phyloP scores from a whole-genome alignment of 2,797 vertebrate species.

The Liparis tanakae region DNA sequence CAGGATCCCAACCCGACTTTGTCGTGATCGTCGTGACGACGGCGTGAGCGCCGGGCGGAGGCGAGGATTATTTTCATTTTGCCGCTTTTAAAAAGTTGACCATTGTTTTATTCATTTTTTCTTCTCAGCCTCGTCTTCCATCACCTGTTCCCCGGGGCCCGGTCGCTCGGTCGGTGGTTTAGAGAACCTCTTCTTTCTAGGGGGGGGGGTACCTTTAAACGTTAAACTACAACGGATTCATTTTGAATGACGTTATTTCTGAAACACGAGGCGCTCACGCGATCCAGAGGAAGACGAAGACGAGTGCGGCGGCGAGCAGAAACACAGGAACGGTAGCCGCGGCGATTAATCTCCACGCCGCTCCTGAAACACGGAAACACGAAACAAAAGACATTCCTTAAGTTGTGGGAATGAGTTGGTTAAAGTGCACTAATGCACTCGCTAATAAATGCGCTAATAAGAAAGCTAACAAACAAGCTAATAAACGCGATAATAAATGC shows the following conservation, averaged over 20 bases:
- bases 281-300: conserved; percentile 16
- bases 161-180: background rate
- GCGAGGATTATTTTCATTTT: no score
- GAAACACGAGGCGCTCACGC: conserved; percentile 10
- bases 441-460: no score
- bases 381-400: background rate
- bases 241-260: background rate
- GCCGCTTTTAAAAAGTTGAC: no score
- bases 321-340: background rate
- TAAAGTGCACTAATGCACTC: no score
- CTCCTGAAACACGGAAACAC: background rate
- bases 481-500: no score
- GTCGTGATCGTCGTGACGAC: no score
- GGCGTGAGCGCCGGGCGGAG: no score
- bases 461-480: no score
- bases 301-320: background rate
- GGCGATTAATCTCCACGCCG: background rate
- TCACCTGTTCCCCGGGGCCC: conserved; percentile 20
- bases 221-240: background rate
- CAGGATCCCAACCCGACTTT: no score
- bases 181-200: conserved; percentile 8
- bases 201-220: background rate
- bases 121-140: background rate
- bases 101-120: no score
- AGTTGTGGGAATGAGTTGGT: background rate